Base-by-base conservation (phyloP, 2,888 invertebrate genomes). In the Endotricha flammealis region DNA sequence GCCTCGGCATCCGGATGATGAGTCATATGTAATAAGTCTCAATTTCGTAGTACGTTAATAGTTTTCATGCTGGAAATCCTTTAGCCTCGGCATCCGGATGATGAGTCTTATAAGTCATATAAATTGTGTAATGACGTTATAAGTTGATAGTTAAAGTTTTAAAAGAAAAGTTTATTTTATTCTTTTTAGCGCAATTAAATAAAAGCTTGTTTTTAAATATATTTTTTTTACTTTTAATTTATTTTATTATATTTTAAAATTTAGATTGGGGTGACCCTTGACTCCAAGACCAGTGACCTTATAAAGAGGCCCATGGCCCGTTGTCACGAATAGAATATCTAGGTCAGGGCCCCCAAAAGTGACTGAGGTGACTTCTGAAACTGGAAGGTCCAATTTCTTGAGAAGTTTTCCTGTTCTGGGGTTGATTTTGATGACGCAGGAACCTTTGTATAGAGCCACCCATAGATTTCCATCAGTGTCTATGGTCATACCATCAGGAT, bases 391-490 rank as follows among this genome's bases (percentile, higher is more conserved):
- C 4, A 94, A 76, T 42, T 87, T 87, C 29, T 86, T 75, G 1
- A 93, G 64, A 2, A 92, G 60, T 36, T 88, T 80, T 2, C 90
- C 88, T 5, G 71, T 76, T 7, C 58, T 68, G 0, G 91, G 90
- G 57, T 90, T 80, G 12, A 91, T 62, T 50, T 90, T 73, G 25
- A 88, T 43, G 11, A 88, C 82, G 58, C 90, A 88, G 5, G 89
- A 87, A 1, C 90, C 92, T 35, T 86, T 80, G 64, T 91, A 94
- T 24, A 90, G 89, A 1, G 93, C 93, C 2, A 94, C 88, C 92
- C 94, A 95, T 1, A 95, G 73, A 58, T 92, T 92, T 1, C 92
- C 94, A 39, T 92, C 90, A 0, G 88, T 83, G 66, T 95, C 95
- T 31, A 93, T 92, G 24, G 93, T 91, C 89, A 92, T 90, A 3